Evolutionary conservation across 2,888 invertebrate species (phyloP).

Genomic region (Macrosoma leucophasiata): DNA sequence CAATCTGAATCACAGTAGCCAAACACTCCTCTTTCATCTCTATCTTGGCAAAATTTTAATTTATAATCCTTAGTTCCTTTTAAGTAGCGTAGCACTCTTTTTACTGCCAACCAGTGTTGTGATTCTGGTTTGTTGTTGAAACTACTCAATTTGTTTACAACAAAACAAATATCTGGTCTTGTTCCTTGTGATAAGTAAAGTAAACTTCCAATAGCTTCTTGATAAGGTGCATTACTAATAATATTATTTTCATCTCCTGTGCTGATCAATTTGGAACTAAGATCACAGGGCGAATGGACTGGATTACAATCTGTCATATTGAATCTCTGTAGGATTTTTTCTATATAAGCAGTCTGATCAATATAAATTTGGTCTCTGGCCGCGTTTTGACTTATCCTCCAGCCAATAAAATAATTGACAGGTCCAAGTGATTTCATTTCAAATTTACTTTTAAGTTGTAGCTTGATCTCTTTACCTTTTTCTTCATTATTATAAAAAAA

Average conservation of each 20-base stretch:
- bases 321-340: constrained; percentile 13
- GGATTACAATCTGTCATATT: constrained; percentile 16
- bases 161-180: constrained; percentile 15
- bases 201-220: constrained; percentile 8
- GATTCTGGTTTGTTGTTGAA: constrained; percentile 8
- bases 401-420: constrained; percentile 14
- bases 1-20: constrained; percentile 27
- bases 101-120: constrained; percentile 16
- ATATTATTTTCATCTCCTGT: no score
- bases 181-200: constrained; percentile 16
- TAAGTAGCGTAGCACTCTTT: constrained; percentile 21
- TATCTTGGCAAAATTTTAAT: constrained; percentile 17
- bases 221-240: constrained; percentile 3
- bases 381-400: constrained; percentile 12
- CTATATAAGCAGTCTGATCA: constrained; percentile 18
- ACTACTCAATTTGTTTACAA: constrained; percentile 13
- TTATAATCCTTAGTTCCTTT: constrained; percentile 19
- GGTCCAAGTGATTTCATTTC: constrained; percentile 17
- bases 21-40: constrained; percentile 15
- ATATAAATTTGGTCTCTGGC: constrained; percentile 7
- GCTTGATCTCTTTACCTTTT: constrained; percentile 9
- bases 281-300: constrained; percentile 14
- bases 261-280: no score
- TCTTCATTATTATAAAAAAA: constrained; percentile 9
- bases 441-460: no score